Percentiles rank a stretch among this genome's conserved stretches.
Evolutionary conservation across 2,797 vertebrate species (phyloP).

Genomic region (Vireo griseus): DNA sequence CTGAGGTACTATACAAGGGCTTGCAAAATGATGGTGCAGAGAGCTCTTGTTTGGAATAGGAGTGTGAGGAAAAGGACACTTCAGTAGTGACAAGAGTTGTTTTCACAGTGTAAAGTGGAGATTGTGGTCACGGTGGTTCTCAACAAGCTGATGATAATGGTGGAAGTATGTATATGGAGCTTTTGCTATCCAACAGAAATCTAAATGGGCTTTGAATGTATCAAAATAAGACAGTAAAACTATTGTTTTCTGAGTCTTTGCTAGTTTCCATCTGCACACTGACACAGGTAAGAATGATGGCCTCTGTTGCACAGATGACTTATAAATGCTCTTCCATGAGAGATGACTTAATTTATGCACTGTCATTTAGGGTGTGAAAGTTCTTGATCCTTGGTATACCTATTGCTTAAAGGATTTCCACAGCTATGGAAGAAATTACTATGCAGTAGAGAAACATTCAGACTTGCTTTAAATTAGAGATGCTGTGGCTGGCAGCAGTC

Average conservation of each 20-base stretch:
- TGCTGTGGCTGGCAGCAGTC: background rate
- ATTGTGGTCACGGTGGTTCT: background rate
- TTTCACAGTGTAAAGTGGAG: background rate
- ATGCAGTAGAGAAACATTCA: background rate
- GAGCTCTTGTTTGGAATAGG: background rate
- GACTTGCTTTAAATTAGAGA: conserved; percentile 3
- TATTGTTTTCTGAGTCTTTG: background rate
- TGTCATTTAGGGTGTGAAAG: background rate
- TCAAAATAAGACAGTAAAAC: background rate
- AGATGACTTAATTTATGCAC: background rate
- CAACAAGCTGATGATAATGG: background rate
- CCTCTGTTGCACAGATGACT: background rate
- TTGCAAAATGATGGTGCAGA: background rate
- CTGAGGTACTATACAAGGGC: background rate
- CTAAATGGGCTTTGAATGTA: background rate
- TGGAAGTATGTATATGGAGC: background rate
- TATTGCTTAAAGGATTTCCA: background rate
- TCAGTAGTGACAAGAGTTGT: background rate
- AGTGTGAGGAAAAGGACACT: background rate
- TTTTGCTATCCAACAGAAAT: background rate
- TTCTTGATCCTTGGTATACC: background rate
- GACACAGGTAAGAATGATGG: background rate
- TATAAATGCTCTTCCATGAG: fast-evolving
- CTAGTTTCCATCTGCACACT: background rate
- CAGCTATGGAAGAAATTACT: background rate